Evolutionary conservation across 2,797 vertebrate genomes (phyloP).

Genomic region (Thripadectes ignobilis): DNA sequence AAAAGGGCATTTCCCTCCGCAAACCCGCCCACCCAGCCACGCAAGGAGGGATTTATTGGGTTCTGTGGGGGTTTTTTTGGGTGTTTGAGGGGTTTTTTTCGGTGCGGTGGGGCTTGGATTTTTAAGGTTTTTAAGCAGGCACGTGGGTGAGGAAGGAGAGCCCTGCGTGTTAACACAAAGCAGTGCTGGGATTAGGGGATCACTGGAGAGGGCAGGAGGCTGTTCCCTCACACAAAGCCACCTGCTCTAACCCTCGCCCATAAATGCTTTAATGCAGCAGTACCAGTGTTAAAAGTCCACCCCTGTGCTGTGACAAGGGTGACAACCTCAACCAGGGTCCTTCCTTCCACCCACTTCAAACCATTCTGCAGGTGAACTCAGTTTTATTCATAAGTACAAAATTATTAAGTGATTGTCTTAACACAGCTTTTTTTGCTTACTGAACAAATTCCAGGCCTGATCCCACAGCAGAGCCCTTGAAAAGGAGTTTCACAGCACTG

Average conservation of each 20-base stretch:
- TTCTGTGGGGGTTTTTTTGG: fast-evolving
- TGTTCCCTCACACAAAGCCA: fast-evolving
- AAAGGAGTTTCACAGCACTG: neutral
- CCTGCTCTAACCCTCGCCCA: fast-evolving
- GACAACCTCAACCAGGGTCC: neutral
- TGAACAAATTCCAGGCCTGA: neutral
- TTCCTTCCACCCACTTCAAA: neutral
- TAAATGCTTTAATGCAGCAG: neutral
- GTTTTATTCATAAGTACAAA: neutral
- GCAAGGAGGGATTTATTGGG: fast-evolving
- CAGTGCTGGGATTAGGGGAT: fast-evolving
- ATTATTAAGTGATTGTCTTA: neutral
- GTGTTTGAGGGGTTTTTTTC: too few species aligned
- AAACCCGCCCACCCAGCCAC: neutral
- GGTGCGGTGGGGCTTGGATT: too few species aligned
- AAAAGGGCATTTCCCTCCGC: fast-evolving
- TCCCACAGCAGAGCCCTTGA: neutral
- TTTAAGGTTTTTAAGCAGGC: neutral
- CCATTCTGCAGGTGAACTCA: neutral
- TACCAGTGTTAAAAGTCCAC: fast-evolving
- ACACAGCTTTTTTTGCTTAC: neutral
- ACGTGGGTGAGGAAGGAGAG: neutral
- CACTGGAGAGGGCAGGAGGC: fast-evolving
- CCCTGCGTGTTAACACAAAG: neutral
- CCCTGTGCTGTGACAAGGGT: neutral